Base-by-base conservation (phyloP, 2,113 vertebrate genomes). In the Rhegmatorhina hoffmannsi region DNA sequence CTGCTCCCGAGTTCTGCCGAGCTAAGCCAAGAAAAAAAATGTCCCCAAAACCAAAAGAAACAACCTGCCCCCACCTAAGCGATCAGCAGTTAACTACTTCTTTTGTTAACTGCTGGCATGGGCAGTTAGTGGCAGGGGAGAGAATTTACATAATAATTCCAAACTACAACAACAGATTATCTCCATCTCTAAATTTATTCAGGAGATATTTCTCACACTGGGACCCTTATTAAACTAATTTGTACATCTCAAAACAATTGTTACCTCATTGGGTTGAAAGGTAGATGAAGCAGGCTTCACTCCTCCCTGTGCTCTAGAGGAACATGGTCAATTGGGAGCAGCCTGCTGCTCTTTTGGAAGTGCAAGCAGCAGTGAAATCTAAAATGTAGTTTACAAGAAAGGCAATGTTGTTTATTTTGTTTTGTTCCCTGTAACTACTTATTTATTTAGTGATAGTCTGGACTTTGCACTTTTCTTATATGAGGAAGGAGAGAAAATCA, bases 141-240 rank as follows among this genome's bases (percentile, higher is more conserved):
- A n/a, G n/a, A n/a, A n/a, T n/a, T n/a, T n/a, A n/a, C n/a, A n/a
- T n/a, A n/a, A n/a, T n/a, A n/a, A n/a, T n/a, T n/a, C n/a, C n/a
- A n/a, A n/a, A n/a, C n/a, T n/a, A n/a, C n/a, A n/a, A n/a, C n/a
- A n/a, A n/a, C n/a, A n/a, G 40, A 43, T 43, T 43, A 43, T 43
- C 15, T 13, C 40, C 40, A 43, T 43, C 40, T 43, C 14, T 15
- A 15, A 43, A 43, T 43, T 43, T 43, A 43, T 15, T 43, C 40
- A 43, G 40, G 40, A 43, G 40, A 12, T 43, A 43, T 43, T 43
- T 43, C 40, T 43, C 40, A 43, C 40, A 6, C 40, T 15, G 40
- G 81, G 87, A 87, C 69, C 36, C 80, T 96, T 97, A 97, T 97
- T 96, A 97, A 96, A 94, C 94, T 96, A 55, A 94, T 97, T 96